Percentiles rank a stretch among this genome's conserved stretches.
phyloP scores from a whole-genome alignment of 1,140 invertebrate species.

The Drosophila bipectinata region DNA sequence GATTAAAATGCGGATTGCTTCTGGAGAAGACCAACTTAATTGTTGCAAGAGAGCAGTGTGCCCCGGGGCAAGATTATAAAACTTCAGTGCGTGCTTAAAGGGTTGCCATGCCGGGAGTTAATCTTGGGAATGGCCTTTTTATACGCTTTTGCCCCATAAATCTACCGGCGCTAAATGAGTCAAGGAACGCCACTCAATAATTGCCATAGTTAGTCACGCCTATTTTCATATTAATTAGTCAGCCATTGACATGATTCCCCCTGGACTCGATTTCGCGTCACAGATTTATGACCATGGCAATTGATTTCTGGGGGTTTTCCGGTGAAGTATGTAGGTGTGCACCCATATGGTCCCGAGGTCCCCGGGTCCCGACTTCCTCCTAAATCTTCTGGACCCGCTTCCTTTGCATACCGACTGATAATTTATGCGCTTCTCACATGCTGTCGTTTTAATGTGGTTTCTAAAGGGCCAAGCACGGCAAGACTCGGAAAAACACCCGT shows the following conservation, averaged over 20 bases:
- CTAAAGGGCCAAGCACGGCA: slow-evolving; percentile 51
- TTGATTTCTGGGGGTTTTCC: slow-evolving; percentile 58
- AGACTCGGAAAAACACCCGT: slow-evolving; percentile 60
- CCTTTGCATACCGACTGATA: slow-evolving; percentile 48
- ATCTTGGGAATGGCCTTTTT: slow-evolving; percentile 6
- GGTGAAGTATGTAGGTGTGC: slow-evolving; percentile 54
- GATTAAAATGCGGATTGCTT: slow-evolving; percentile 66
- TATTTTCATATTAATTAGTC: slow-evolving; percentile 75
- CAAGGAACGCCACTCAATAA: slow-evolving; percentile 41
- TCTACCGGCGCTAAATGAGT: slow-evolving; percentile 32
- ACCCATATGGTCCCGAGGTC: slow-evolving; percentile 59
- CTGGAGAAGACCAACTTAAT: slow-evolving; percentile 56
- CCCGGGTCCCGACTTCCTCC: slow-evolving; percentile 58
- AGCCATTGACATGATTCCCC: slow-evolving; percentile 44
- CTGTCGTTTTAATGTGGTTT: slow-evolving; percentile 82
- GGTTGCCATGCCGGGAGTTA: slow-evolving; percentile 17
- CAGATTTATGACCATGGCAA: slow-evolving; percentile 70
- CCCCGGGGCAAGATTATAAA: slow-evolving; percentile 10
- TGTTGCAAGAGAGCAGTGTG: slow-evolving; percentile 21
- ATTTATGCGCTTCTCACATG: slow-evolving; percentile 82
- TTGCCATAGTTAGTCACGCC: slow-evolving; percentile 69
- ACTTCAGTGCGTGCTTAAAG: slow-evolving; percentile 23
- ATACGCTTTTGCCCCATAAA: slow-evolving; percentile 29
- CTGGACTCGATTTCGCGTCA: slow-evolving; percentile 14
- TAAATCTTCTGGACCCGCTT: slow-evolving; percentile 61